Conservation (phyloP, 2,797 vertebrate genomes). For the Sebastes matsubarae region DNA sequence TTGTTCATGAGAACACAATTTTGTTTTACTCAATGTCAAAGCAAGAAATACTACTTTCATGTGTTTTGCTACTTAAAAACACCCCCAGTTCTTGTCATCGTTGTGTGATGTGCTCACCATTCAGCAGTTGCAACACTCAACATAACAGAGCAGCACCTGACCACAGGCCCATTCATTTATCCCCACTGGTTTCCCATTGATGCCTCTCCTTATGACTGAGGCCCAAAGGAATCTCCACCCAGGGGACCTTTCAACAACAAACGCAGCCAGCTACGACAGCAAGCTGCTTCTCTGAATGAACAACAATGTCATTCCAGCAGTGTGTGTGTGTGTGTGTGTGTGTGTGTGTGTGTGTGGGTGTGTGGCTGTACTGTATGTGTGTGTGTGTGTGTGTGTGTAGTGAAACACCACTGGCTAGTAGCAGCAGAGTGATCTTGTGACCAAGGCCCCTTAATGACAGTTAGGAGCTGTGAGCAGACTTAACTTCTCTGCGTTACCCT, state of each 20-base stretch:
- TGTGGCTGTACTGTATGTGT: constrained; percentile 18
- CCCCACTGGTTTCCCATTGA: constrained; percentile 77
- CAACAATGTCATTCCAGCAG: constrained; percentile 77
- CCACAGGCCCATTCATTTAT: constrained; percentile 77
- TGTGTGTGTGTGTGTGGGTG: constrained; percentile 25
- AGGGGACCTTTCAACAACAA: constrained; percentile 82
- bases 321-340: constrained; percentile 49
- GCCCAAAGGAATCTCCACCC: constrained; percentile 80
- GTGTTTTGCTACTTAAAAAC: constrained; percentile 11
- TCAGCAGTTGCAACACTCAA: constrained; percentile 67
- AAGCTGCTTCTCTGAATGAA: constrained; percentile 82
- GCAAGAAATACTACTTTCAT: neutral
- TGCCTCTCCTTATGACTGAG: constrained; percentile 80
- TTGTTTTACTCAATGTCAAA: neutral
- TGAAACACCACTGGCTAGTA: constrained; percentile 69
- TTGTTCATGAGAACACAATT: neutral
- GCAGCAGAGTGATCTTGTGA: constrained; percentile 74
- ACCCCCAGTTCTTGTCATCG: constrained; percentile 29
- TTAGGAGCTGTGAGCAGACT: constrained; percentile 62
- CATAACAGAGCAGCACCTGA: constrained; percentile 76
- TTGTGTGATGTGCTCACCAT: constrained; percentile 61
- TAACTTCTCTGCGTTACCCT: constrained; percentile 33
- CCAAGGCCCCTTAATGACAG: constrained; percentile 73
- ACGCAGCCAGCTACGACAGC: constrained; percentile 80
- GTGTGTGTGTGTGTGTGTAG: constrained; percentile 39